Base-by-base conservation (phyloP, 1,140 invertebrate genomes). In the Lasioglossum baleicum region DNA sequence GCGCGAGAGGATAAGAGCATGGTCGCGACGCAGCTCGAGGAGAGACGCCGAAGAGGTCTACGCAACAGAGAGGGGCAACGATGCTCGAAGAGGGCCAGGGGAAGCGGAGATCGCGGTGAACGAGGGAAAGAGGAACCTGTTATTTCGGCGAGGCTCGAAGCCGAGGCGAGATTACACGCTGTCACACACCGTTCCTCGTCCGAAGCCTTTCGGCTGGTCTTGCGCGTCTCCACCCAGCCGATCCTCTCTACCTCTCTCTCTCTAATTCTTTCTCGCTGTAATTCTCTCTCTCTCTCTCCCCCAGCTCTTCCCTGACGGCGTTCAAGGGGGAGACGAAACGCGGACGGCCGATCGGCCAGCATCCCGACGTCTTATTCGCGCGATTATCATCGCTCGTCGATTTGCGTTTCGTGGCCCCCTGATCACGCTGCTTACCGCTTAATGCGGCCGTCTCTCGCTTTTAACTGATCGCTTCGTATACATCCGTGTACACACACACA, bases 111-210 rank as follows among this genome's bases (percentile, higher is more conserved):
- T 81, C 80, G 81, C 79, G 81, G 48, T 65, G 80, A 83, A 88
- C 81, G 87, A 76, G 83, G 80, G 82, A 85, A 88, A 86, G 82
- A 87, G 90, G 82, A 91, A 91, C 90, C 90, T 90, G 91, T 92
- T 92, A 91, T 92, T 92, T 91, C 86, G 87, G 74, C 83, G 74
- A 64, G 75, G 72, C 82, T 83, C 60, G 85, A 77, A 83, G 75
- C 76, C 61, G 82, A 78, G 84, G 80, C 83, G 87, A 92, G 92
- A 92, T 92, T 92, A 91, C 90, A 92, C 89, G 91, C 90, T 92
- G 92, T 92, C 92, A 91, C 88, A 89, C 84, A 85, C 83, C 80
- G 80, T 85, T 87, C 80, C 80, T 74, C 82, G 80, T 51, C 64
- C 78, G 65, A 80, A 42, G 78, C 66, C 83, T 81, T 85, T 85